Conservation (phyloP, 64 coral and sea anemone species). For the Hydrozoanthus tunicans region DNA sequence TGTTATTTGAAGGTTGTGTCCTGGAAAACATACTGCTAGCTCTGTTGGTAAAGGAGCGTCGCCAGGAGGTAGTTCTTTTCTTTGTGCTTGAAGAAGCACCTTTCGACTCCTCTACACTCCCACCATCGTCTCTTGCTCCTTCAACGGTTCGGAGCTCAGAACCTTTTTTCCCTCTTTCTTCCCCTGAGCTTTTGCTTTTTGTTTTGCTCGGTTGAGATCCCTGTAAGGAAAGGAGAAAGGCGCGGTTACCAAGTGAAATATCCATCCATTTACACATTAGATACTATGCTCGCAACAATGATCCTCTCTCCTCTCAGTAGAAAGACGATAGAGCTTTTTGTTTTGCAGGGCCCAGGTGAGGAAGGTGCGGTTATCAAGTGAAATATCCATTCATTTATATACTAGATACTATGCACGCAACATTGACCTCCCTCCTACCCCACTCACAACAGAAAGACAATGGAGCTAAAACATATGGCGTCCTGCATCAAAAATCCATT, state of each 20-base stretch:
- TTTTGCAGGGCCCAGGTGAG: background rate
- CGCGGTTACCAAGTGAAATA: background rate
- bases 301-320: too few species aligned
- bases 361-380: background rate
- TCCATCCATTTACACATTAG: background rate
- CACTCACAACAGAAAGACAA: background rate
- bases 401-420: background rate
- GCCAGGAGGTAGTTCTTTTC: background rate
- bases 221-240: background rate
- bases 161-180: background rate
- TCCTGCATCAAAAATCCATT: too few species aligned
- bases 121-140: background rate
- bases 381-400: background rate
- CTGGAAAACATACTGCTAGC: constrained; percentile 46
- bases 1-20: constrained; percentile 20
- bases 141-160: background rate
- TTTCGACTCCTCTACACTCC: background rate
- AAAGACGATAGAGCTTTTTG: background rate
- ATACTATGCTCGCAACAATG: background rate
- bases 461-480: background rate
- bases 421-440: background rate
- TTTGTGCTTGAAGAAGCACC: background rate
- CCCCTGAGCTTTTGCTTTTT: background rate
- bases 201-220: background rate
- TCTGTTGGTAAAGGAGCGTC: constrained; percentile 10